Base-by-base conservation (phyloP, 2,797 vertebrate genomes). In the Aratinga solstitialis region DNA sequence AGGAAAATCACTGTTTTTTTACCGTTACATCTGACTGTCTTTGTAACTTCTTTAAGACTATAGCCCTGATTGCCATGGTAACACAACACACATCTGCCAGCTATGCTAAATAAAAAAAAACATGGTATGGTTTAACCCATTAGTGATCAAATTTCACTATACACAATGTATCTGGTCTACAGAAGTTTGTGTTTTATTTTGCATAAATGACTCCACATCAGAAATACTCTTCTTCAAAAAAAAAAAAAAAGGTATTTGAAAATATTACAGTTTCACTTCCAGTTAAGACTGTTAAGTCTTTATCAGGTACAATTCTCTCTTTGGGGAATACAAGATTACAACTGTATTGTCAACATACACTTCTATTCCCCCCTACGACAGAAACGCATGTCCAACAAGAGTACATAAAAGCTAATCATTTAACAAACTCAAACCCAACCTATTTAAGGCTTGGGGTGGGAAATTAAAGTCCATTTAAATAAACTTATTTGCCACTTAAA, bases 51-150 rank as follows among this genome's bases (percentile, higher is more conserved):
- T 96, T 96, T 89, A 96, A 97, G 96, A 94, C 96, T 97, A 95
- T 73, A 95, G 97, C 76, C 94, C 93, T 8, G 74, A 89, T 98
- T 92, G n/a, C 98, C 97, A 98, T 98, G 97, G 98, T 23, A 98
- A 98, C 98, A 98, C 95, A 98, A 98, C 98, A 98, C 97, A 97
- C 98, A 97, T 97, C 98, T 97, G 97, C 96, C 94, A 93, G 96
- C 91, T 95, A 91, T 62, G 86, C 95, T 89, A 95, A 94, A 96
- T 63, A 63, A 94, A 95, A 58, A 16, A 97, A 93, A 87, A 54
- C 7, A 23, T 92, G 85, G 86, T 89, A 94, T 48, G 94, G 40
- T 93, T 98, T 98, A 98, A 98, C 97, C 93, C 97, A 90, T 75
- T 83, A 66, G 76, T n/a, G 92, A 81, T 95, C 94, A 78, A 42